Conservation (phyloP, 2,797 vertebrate species). For the Coluber constrictor region DNA sequence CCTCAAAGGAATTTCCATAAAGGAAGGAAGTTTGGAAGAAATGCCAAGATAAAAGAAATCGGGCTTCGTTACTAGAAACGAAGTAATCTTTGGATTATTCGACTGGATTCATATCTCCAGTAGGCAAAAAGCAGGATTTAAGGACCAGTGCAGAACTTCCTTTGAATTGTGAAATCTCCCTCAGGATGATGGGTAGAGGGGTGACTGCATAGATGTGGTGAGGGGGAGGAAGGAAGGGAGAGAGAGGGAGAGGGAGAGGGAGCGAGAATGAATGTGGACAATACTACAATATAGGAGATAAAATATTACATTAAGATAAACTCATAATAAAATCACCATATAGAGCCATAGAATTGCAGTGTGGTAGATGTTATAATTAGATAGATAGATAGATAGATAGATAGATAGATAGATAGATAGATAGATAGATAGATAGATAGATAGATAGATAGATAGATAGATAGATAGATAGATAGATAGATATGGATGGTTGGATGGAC, state of each 20-base stretch:
- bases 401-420: no score
- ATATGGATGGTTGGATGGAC: no score
- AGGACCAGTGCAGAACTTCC: not conserved
- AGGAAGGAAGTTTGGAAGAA: not conserved
- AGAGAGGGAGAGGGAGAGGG: no score
- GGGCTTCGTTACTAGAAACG: not conserved
- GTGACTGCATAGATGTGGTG: not conserved
- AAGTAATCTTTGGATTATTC: not conserved
- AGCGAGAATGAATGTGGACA: no score
- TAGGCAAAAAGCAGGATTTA: not conserved
- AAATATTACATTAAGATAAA: no score
- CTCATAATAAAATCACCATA: no score
- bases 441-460: no score
- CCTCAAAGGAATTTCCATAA: not conserved
- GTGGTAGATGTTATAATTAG: not conserved
- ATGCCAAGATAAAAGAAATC: not conserved
- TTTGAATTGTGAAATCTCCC: not conserved
- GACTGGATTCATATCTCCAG: not conserved
- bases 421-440: no score
- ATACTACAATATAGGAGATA: no score
- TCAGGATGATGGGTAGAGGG: not conserved
- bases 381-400: no score
- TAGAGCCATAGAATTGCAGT: not conserved
- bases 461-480: no score
- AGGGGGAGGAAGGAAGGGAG: fast-evolving